These are phyloP conservation scores for Propsilocerus akamusi DNA, from an alignment of 1,140 invertebrate species.

Conservation along the genomic window DNA sequence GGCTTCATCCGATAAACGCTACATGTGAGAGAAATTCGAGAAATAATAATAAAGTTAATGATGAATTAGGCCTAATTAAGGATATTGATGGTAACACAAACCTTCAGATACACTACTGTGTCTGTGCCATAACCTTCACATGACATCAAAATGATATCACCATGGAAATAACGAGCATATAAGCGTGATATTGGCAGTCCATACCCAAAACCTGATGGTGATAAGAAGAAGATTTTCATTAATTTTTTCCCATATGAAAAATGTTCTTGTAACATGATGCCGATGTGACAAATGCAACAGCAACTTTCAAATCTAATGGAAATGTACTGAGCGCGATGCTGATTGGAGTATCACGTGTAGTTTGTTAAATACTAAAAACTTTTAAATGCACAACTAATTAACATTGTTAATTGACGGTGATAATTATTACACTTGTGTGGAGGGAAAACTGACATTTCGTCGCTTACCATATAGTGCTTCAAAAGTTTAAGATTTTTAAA, in stretches of 20 bases:
- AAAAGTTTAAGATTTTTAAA: no score
- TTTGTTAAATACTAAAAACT: no score
- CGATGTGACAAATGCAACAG: no score
- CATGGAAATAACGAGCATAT: conserved; percentile 96
- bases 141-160: conserved; percentile 79
- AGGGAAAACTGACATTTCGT: no score
- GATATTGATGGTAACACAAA: conserved; percentile 22
- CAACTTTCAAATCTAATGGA: no score
- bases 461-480: no score
- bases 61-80: background rate
- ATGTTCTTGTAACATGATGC: no score
- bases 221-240: conserved; percentile 6
- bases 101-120: conserved; percentile 91
- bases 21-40: conserved; percentile 16
- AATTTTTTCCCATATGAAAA: conserved; percentile 6
- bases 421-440: no score
- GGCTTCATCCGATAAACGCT: conserved; percentile 86
- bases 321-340: no score
- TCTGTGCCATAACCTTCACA: conserved; percentile 96
- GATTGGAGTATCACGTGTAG: no score
- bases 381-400: no score
- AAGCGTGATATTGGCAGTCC: conserved; percentile 89
- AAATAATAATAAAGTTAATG: conserved; percentile 2
- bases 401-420: no score
- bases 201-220: conserved; percentile 86